Conservation (phyloP, 2,797 vertebrate species). For the Cryptoprocta ferox region DNA sequence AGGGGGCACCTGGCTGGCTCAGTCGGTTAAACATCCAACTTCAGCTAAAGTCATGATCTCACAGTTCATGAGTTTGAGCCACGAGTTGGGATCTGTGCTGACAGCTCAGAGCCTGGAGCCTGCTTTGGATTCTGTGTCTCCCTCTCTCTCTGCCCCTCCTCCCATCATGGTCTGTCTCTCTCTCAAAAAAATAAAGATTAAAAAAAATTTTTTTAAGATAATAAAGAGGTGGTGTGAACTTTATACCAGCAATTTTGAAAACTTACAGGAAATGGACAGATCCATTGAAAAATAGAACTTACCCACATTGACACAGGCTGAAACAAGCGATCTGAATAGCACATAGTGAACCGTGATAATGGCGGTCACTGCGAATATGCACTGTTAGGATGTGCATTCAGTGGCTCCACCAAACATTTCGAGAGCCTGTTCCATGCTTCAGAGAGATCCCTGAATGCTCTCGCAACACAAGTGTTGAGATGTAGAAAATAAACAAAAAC, state of each 20-base stretch:
- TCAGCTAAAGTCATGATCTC: no score
- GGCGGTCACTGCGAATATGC: fast-evolving
- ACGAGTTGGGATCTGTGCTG: no score
- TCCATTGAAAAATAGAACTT: neutral
- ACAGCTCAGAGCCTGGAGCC: no score
- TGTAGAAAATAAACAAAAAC: neutral
- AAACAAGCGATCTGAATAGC: neutral
- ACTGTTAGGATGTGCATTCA: neutral
- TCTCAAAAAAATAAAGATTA: no score
- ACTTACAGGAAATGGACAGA: neutral
- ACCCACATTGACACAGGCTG: neutral
- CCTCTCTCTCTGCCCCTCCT: no score
- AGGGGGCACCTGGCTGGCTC: no score
- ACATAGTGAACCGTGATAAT: no score
- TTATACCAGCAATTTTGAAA: neutral
- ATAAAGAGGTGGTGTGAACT: neutral
- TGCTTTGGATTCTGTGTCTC: no score
- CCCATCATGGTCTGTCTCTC: no score
- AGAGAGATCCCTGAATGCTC: neutral
- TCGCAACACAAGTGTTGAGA: neutral
- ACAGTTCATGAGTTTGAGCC: no score
- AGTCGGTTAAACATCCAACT: no score
- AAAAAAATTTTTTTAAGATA: neutral
- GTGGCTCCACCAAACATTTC: fast-evolving
- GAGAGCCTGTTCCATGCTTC: neutral